These are phyloP conservation scores for Neopipo cinnamomea DNA, from an alignment of 2,113 vertebrate genomes.

Conservation along the genomic window DNA sequence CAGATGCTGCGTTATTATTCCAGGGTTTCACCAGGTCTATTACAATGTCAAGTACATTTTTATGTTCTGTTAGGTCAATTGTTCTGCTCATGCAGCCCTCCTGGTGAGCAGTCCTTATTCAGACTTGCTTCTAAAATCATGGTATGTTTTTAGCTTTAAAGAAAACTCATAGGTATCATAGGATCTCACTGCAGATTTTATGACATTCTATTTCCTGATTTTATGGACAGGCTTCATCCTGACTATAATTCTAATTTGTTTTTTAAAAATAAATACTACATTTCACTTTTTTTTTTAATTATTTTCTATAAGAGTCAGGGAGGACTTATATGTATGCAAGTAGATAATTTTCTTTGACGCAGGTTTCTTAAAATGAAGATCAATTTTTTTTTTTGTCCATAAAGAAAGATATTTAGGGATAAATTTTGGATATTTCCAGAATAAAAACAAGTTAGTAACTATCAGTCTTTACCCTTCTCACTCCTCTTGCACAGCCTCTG, in stretches of 20 bases:
- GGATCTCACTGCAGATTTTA: background rate
- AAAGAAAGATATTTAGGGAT: background rate
- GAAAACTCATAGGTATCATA: background rate
- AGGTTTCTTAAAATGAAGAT: background rate
- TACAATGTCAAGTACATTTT: background rate
- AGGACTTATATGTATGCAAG: too few relatives aligned
- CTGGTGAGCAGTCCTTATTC: background rate
- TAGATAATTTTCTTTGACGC: background rate
- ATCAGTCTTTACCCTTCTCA: background rate
- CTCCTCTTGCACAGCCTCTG: background rate
- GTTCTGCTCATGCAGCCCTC: background rate
- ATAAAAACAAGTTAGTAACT: background rate
- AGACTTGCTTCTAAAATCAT: background rate
- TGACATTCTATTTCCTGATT: rapidly evolving
- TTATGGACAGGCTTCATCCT: background rate
- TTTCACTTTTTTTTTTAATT: background rate
- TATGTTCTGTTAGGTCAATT: background rate
- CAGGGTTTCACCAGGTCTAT: background rate
- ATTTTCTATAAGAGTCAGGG: background rate
- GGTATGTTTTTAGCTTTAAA: background rate
- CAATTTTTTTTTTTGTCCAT: background rate
- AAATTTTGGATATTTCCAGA: background rate
- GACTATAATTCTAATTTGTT: background rate
- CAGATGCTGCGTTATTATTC: background rate
- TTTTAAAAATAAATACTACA: background rate